phyloP scores from a whole-genome alignment of 2,797 vertebrate genomes.

The Mastacembelus armatus region DNA sequence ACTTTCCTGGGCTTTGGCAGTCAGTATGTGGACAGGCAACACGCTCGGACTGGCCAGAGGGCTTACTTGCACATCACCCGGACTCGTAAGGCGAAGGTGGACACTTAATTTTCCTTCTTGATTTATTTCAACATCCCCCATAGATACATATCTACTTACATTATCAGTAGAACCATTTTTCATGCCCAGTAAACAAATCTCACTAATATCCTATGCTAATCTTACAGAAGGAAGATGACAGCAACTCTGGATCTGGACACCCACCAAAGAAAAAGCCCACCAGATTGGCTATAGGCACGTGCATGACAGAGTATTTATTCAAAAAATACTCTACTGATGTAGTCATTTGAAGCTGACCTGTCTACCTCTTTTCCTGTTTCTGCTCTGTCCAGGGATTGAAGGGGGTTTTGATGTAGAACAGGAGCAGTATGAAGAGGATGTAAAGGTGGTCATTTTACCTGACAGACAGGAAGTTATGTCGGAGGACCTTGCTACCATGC shows the following conservation, averaged over 20 bases:
- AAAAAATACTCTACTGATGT: not conserved
- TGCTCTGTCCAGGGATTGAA: constrained; percentile 87
- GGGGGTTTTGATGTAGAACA: constrained; percentile 98
- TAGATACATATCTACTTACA: not conserved
- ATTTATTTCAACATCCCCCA: not conserved
- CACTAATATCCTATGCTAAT: constrained; percentile 5
- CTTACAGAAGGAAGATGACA: constrained; percentile 92
- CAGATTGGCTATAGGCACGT: constrained; percentile 94
- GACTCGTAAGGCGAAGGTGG: constrained; percentile 88
- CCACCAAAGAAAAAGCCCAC: constrained; percentile 99
- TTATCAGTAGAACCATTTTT: not conserved
- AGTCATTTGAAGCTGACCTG: not conserved
- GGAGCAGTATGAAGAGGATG: constrained; percentile 93
- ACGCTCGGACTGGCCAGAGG: constrained; percentile 91
- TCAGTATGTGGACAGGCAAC: constrained; percentile 93
- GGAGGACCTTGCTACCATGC: constrained; percentile 89
- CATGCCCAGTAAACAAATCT: not conserved
- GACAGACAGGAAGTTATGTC: constrained; percentile 94
- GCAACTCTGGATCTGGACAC: constrained; percentile 90
- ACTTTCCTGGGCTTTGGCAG: constrained; percentile 96
- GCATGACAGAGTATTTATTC: not conserved
- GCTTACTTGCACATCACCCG: constrained; percentile 95
- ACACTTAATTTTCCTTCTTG: not conserved
- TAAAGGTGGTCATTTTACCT: constrained; percentile 96
- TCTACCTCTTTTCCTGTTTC: not conserved